Percentiles rank a stretch among this genome's conserved stretches.
phyloP scores from a whole-genome alignment of 2,113 vertebrate genomes.

The Sinocyclocheilus maitianheensis region DNA sequence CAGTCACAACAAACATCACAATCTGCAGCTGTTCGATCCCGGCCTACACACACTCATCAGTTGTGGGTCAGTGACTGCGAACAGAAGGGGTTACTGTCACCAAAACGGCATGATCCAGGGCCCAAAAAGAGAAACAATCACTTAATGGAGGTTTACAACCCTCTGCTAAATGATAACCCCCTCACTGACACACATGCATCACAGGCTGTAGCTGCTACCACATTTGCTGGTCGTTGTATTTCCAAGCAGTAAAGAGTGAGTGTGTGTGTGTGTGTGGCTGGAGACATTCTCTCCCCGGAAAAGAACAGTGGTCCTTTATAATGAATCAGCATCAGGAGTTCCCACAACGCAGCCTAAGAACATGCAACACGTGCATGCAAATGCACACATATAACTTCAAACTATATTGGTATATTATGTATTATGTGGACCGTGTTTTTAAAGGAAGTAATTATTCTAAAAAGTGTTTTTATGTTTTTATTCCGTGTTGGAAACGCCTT shows the following conservation, averaged over 20 bases:
- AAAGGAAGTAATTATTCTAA: background rate
- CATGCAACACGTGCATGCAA: background rate
- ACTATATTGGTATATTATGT: background rate
- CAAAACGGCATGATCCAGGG: constrained; percentile 32
- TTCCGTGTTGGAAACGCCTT: too few species aligned
- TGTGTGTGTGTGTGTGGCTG: background rate
- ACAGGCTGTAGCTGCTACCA: constrained; percentile 2
- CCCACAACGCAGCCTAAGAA: constrained; percentile 16
- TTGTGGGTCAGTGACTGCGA: background rate
- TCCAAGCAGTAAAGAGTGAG: background rate
- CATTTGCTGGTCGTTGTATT: background rate
- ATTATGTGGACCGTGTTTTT: background rate
- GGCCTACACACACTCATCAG: constrained; percentile 28
- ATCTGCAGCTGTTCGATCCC: constrained; percentile 27
- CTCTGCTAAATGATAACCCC: constrained; percentile 41
- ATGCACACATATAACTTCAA: background rate
- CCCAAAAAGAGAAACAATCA: constrained; percentile 40
- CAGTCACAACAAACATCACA: constrained; percentile 12
- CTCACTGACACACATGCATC: background rate
- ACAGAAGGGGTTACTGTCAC: background rate
- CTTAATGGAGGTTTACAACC: constrained; percentile 36
- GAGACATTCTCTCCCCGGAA: constrained; percentile 20
- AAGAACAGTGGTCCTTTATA: constrained; percentile 42
- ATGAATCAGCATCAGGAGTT: constrained; percentile 43
- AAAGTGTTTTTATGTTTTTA: too few species aligned